Conservation (phyloP, 1,140 invertebrate species). For the Bradysia coprophila region DNA sequence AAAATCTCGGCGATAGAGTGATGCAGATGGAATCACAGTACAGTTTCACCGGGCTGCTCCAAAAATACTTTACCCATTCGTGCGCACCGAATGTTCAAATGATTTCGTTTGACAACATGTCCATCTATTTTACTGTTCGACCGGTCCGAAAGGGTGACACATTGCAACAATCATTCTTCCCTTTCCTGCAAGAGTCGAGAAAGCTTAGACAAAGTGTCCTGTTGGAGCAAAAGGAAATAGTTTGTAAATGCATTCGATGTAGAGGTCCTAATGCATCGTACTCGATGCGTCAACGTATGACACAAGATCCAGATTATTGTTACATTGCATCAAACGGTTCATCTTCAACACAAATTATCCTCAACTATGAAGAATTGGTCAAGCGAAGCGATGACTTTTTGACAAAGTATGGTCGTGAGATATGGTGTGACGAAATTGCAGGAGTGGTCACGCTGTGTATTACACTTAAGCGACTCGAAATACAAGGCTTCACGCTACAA, state of each 20-base stretch:
- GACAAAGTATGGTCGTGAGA: not conserved
- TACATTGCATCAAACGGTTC: not conserved
- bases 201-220: not conserved
- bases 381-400: no score
- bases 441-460: no score
- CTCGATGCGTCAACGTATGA: not conserved
- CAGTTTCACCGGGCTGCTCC: not conserved
- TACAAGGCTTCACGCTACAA: no score
- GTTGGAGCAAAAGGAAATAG: not conserved
- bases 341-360: not conserved
- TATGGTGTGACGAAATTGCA: not conserved
- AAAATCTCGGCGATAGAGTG: not conserved
- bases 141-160: not conserved
- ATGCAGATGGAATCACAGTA: not conserved
- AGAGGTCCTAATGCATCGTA: not conserved
- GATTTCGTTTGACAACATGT: not conserved
- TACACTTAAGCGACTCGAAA: no score
- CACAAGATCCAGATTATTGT: not conserved
- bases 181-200: not conserved
- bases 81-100: conserved; percentile 52
- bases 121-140: not conserved
- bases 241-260: not conserved
- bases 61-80: conserved; percentile 58
- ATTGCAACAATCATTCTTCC: not conserved
- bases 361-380: not conserved